phyloP scores from a whole-genome alignment of 1,140 invertebrate species.

The Drosophila varians region DNA sequence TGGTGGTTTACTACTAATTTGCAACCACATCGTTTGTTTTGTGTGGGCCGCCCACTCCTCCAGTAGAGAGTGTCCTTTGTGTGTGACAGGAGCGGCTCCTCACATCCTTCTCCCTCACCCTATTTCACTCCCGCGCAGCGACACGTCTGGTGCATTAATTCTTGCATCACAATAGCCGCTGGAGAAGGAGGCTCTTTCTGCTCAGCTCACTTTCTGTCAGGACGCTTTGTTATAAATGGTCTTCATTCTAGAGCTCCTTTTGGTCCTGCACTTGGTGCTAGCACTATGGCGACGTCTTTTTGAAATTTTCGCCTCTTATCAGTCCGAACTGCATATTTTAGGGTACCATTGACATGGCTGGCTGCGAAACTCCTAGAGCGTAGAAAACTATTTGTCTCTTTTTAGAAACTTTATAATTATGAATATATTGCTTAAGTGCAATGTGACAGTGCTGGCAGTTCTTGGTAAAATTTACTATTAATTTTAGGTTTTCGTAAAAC shows the following conservation, averaged over 20 bases:
- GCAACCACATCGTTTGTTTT: conserved; percentile 81
- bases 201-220: conserved; percentile 55
- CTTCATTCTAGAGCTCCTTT: conserved; percentile 13
- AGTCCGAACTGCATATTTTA: conserved; percentile 34
- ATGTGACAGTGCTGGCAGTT: too few species aligned
- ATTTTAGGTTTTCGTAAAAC: background rate
- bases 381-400: conserved; percentile 18
- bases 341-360: conserved; percentile 28
- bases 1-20: conserved; percentile 81
- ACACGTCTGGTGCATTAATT: conserved; percentile 72
- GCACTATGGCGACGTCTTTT: conserved; percentile 46
- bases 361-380: conserved; percentile 14
- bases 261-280: background rate
- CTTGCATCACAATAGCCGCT: conserved; percentile 51
- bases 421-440: background rate
- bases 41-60: conserved; percentile 42
- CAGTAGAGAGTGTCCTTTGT: conserved; percentile 59
- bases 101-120: conserved; percentile 7
- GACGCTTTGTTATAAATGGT: conserved; percentile 72
- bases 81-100: conserved; percentile 59
- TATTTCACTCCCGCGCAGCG: conserved; percentile 25
- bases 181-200: conserved; percentile 37
- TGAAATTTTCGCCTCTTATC: conserved; percentile 62
- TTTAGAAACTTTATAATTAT: conserved; percentile 27
- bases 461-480: background rate